phyloP scores from a whole-genome alignment of 2,888 invertebrate species.

The Hyles lineata region DNA sequence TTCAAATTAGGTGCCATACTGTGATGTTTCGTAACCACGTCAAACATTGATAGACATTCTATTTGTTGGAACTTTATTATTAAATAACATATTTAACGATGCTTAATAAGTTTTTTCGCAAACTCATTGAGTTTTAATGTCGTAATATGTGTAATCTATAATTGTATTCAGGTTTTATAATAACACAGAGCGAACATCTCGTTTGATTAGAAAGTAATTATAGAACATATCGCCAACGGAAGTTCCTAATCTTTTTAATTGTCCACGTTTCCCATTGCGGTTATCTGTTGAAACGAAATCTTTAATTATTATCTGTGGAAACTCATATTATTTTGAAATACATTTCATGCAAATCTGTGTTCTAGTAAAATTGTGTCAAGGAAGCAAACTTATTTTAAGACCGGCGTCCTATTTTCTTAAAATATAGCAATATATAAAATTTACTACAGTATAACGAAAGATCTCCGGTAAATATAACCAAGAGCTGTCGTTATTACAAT shows the following conservation, averaged over 20 bases:
- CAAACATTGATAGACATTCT: constrained; percentile 37
- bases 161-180: constrained; percentile 15
- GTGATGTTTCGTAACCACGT: constrained; percentile 38
- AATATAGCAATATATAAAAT: not conserved
- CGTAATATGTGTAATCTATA: constrained; percentile 11
- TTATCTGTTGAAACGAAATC: not conserved
- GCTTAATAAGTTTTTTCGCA: constrained; percentile 33
- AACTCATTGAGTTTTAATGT: constrained; percentile 38
- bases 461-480: not conserved
- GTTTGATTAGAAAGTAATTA: constrained; percentile 22
- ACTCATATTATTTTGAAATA: not conserved
- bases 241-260: constrained; percentile 15
- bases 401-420: not conserved
- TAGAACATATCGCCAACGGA: not conserved
- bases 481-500: no score
- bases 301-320: not conserved
- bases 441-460: not conserved
- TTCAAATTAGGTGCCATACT: constrained; percentile 22
- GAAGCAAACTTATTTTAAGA: not conserved
- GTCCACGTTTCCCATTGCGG: not conserved
- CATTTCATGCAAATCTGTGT: not conserved
- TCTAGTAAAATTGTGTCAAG: constrained; percentile 1
- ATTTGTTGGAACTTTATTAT: constrained; percentile 43
- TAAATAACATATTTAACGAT: constrained; percentile 18
- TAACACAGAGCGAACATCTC: not conserved